Percentiles rank a stretch among this genome's conserved stretches.
phyloP scores from a whole-genome alignment of 2,113 vertebrate species.

The Thermophis baileyi region DNA sequence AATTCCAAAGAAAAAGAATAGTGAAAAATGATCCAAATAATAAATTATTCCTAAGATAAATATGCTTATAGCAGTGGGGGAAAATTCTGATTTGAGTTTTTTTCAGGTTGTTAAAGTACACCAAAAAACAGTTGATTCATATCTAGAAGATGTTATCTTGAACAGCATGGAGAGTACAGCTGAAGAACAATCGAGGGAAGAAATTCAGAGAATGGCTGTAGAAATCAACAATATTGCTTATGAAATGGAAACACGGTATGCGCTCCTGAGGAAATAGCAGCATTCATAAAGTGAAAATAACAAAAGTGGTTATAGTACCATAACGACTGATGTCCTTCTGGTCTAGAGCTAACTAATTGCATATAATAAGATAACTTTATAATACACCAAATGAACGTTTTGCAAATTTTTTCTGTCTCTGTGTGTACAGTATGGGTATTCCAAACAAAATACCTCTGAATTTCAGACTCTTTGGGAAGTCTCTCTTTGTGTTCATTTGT shows the following conservation, averaged over 20 bases:
- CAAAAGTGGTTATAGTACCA: background rate
- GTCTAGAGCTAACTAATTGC: background rate
- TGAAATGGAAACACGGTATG: slow-evolving; percentile 82
- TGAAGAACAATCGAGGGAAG: slow-evolving; percentile 84
- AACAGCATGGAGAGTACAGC: slow-evolving; percentile 72
- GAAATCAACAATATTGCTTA: slow-evolving; percentile 85
- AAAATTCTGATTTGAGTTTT: background rate
- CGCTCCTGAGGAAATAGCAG: background rate
- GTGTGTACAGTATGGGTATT: background rate
- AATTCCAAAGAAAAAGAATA: background rate
- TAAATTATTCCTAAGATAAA: background rate
- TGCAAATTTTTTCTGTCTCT: background rate
- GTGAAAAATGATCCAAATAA: background rate
- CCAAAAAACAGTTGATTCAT: slow-evolving; percentile 85
- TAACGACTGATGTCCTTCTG: background rate
- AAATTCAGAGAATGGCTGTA: slow-evolving; percentile 78
- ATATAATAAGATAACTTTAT: background rate
- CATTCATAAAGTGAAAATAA: background rate
- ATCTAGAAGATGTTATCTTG: slow-evolving; percentile 87
- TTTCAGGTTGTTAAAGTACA: slow-evolving; percentile 86
- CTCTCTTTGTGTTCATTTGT: background rate
- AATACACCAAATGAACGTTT: background rate
- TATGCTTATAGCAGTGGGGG: too few species aligned
- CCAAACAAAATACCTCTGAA: background rate
- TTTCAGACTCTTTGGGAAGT: background rate